Conservation (phyloP, 1,140 invertebrate species). For the Monomorium pharaonis region DNA sequence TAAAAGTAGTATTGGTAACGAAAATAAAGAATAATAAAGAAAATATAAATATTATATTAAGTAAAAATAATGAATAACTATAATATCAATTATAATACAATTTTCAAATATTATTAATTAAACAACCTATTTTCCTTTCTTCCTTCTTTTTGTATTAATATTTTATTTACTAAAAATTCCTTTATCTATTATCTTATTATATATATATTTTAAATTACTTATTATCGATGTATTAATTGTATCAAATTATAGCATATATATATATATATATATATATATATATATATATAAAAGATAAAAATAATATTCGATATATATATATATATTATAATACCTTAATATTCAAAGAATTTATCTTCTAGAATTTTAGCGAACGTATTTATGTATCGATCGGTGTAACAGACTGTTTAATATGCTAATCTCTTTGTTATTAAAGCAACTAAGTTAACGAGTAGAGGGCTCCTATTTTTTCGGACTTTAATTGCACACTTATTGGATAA, state of each 20-base stretch:
- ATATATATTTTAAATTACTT: not conserved
- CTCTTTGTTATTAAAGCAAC: slow-evolving; percentile 10
- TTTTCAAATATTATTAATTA: not conserved
- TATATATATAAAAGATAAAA: not conserved
- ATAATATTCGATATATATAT: not conserved
- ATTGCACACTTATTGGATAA: slow-evolving; percentile 62
- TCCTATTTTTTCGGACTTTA: slow-evolving; percentile 35
- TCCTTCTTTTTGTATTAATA: not conserved
- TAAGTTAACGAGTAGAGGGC: not conserved
- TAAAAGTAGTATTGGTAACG: not conserved
- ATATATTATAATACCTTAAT: no score
- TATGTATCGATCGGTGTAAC: not conserved
- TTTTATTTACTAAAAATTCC: no score
- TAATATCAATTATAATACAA: not conserved
- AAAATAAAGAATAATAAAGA: not conserved
- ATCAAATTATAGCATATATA: not conserved
- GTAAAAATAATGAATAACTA: not conserved
- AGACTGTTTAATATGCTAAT: not conserved
- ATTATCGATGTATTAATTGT: not conserved
- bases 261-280: not conserved
- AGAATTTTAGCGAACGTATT: not conserved
- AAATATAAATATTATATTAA: not conserved
- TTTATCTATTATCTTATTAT: no score
- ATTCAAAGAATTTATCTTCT: not conserved
- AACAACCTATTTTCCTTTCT: not conserved